Base-by-base conservation (phyloP, 1,140 invertebrate species). In the Caenorhabditis tropicalis region DNA sequence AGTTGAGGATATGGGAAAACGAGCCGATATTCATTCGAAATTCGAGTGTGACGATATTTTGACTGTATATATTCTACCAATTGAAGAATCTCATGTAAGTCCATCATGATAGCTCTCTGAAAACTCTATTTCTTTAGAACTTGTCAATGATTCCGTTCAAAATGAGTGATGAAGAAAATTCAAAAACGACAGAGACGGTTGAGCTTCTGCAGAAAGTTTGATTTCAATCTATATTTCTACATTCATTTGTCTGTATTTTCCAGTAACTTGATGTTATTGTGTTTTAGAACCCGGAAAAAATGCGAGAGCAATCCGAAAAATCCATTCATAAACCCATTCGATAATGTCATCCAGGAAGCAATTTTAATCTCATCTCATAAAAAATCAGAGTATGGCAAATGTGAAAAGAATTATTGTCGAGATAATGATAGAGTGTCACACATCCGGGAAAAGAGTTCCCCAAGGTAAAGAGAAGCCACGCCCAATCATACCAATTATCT, bases 141-240 rank as follows among this genome's bases (percentile, higher is more conserved):
- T 1, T 56, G 10, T 0, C 0, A 56, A 12, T 6, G 10, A 0
- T 27, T 24, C 21, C 5, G 24, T 65, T 65, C 19, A 33, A 65
- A n/a, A 21, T 65, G 29, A 33, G 9, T 33, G 58, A 65, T 5
- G 58, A 24, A 39, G 33, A 74, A 2, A 43, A 24, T 46, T 7
- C 36, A 21, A 74, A 43, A 24, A 27, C 21, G 2, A 15, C 36
- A 7, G 58, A 65, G 16, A 24, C 65, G 15, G 65, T 16, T 1
- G 65, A 74, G 29, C 65, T 74, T 21, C n/a, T 74, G 0, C 65
- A 74, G 19, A 74, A 74, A 46, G 65, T 74, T 5, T 74, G 24
- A 74, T 19, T 46, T 21, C 9, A 19, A 10, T 29, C 24, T 27
- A 27, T 58, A 3, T 51, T 51, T 15, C n/a, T 51, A 10, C 7